Evolutionary conservation across 1,140 invertebrate genomes (phyloP).

Genomic region (Telenomus remus): DNA sequence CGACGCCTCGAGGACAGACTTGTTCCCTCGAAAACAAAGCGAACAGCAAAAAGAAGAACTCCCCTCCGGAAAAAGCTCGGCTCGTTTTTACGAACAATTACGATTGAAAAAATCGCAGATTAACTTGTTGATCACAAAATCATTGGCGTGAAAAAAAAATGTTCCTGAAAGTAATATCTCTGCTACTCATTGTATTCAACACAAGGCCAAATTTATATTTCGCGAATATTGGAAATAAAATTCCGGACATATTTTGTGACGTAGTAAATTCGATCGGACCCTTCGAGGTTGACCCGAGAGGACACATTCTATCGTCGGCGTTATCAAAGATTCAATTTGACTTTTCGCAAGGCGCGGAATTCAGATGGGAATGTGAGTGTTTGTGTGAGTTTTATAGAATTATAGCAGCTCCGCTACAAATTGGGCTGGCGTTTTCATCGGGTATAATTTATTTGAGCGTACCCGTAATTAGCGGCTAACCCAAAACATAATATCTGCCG

Average conservation of each 20-base stretch:
- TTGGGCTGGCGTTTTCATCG: constrained; percentile 63
- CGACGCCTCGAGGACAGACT: constrained; percentile 16
- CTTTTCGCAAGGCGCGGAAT: constrained; percentile 32
- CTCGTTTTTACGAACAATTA: background rate
- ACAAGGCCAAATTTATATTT: background rate
- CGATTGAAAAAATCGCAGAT: constrained; percentile 21
- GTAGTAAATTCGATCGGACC: constrained; percentile 52
- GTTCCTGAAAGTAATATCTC: too few relatives aligned
- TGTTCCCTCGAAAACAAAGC: constrained; percentile 18
- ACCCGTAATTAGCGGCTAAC: constrained; percentile 69
- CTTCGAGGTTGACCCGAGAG: constrained; percentile 31
- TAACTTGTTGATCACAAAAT: background rate
- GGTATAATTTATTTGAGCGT: constrained; percentile 70
- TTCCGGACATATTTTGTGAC: constrained; percentile 66
- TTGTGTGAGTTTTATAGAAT: constrained; percentile 51
- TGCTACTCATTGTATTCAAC: background rate
- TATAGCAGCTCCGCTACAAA: constrained; percentile 50
- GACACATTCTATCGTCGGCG: constrained; percentile 30
- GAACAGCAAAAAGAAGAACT: constrained; percentile 22
- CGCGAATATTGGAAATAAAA: constrained; percentile 67
- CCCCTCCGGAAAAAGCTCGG: constrained; percentile 12
- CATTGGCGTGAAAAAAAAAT: background rate
- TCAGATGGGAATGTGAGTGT: constrained; percentile 32
- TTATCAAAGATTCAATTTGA: constrained; percentile 26
- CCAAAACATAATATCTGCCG: constrained; percentile 64